phyloP scores from a whole-genome alignment of 2,113 vertebrate genomes.

The Asarcornis scutulata region DNA sequence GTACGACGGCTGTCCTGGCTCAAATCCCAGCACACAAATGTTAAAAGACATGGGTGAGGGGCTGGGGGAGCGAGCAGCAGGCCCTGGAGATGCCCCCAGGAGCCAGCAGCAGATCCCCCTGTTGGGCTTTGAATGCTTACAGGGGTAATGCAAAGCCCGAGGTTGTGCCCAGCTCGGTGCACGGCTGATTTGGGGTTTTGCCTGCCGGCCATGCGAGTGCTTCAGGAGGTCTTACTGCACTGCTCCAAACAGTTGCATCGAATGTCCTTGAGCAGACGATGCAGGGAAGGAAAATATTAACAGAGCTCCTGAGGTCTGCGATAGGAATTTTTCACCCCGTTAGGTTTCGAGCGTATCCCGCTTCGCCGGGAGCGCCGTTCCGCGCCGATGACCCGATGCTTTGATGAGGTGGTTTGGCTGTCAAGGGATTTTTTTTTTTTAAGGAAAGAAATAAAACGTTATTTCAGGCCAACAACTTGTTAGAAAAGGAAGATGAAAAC shows the following conservation, averaged over 20 bases:
- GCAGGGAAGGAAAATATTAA: neutral
- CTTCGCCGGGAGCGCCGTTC: neutral
- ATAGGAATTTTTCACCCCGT: neutral
- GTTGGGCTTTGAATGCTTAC: accelerated
- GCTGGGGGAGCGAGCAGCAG: too few relatives aligned
- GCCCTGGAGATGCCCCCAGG: too few relatives aligned
- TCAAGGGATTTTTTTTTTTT: neutral
- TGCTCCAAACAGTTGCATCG: accelerated
- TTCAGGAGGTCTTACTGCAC: accelerated
- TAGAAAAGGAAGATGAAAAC: neutral
- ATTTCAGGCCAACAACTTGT: neutral
- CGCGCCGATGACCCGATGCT: neutral
- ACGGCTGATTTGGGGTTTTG: accelerated
- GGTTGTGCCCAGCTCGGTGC: neutral
- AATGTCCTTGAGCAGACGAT: neutral
- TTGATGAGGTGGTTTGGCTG: neutral
- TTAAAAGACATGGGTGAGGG: accelerated
- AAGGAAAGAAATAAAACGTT: neutral
- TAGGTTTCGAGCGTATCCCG: neutral
- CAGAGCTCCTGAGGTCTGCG: neutral
- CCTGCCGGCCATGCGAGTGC: neutral
- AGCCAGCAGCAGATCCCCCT: too few relatives aligned
- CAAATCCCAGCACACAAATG: neutral
- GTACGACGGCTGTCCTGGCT: accelerated
- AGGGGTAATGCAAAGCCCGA: too few relatives aligned